Conservation (phyloP, 2,797 vertebrate genomes). For the Melanotaenia nigrans region DNA sequence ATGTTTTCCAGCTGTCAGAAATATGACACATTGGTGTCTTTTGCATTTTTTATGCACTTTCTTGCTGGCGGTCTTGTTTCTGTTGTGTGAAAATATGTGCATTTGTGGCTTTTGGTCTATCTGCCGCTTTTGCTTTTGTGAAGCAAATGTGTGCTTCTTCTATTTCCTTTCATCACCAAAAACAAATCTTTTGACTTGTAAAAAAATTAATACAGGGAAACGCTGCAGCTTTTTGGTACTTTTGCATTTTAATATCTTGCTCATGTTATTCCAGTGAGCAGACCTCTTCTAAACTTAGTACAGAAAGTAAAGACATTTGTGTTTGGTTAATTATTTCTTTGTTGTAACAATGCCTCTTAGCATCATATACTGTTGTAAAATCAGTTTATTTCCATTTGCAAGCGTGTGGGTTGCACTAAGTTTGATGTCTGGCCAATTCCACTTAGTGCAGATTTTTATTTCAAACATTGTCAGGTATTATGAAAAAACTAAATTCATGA, state of each 20-base stretch:
- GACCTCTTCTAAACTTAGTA: not conserved
- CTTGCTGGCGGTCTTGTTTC: not conserved
- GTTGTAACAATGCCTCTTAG: no score
- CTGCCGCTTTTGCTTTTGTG: not conserved
- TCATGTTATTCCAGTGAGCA: not conserved
- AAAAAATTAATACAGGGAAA: constrained; percentile 4
- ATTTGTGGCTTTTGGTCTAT: not conserved
- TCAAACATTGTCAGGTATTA: not conserved
- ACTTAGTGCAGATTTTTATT: not conserved
- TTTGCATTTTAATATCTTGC: not conserved
- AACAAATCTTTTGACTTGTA: not conserved
- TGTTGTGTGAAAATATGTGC: not conserved
- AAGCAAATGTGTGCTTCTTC: not conserved
- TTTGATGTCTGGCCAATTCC: no score
- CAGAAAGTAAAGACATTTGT: not conserved
- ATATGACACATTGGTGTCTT: constrained; percentile 19
- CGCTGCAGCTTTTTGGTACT: not conserved
- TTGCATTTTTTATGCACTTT: constrained; percentile 8
- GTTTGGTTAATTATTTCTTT: constrained; percentile 7
- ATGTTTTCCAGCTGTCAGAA: constrained; percentile 13
- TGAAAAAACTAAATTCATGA: not conserved
- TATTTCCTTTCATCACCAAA: not conserved
- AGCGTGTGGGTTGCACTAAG: no score
- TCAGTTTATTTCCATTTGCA: no score
- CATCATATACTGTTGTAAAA: no score